Percentiles rank a stretch among this genome's conserved stretches.
Evolutionary conservation across 2,113 vertebrate genomes (phyloP).

Genomic region (Ciconia boyciana): DNA sequence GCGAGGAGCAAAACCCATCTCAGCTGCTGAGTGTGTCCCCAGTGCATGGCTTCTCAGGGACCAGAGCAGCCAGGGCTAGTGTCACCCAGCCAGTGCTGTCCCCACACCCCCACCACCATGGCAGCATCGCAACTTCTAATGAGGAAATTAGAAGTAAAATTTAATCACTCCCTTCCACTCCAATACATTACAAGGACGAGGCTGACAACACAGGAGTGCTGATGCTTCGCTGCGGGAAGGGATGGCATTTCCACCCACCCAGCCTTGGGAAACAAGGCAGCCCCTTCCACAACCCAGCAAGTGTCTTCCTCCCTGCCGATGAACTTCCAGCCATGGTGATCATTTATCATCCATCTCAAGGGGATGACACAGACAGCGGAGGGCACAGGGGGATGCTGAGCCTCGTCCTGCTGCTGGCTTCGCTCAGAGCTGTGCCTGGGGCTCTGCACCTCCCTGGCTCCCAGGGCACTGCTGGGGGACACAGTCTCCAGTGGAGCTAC

Average conservation of each 20-base stretch:
- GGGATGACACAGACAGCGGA: not conserved
- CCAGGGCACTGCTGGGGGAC: not conserved
- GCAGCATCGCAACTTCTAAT: not conserved
- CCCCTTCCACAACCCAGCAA: not conserved
- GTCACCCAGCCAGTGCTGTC: not conserved
- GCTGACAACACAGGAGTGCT: not conserved
- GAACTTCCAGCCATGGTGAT: not conserved
- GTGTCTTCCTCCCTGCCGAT: not conserved
- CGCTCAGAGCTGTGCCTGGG: not conserved
- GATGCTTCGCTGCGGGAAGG: not conserved
- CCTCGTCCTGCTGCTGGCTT: not conserved
- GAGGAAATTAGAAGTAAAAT: not conserved
- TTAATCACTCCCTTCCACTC: not conserved
- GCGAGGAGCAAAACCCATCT: not conserved
- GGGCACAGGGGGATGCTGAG: not conserved
- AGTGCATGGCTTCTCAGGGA: not conserved
- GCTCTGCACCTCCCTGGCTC: not conserved
- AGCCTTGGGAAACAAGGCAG: not conserved
- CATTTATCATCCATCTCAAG: not conserved
- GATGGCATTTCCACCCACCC: not conserved
- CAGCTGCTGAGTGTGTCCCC: not conserved
- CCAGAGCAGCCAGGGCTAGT: not conserved
- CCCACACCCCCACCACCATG: not conserved
- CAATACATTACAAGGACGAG: not conserved
- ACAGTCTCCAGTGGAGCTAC: rapidly evolving